phyloP scores from a whole-genome alignment of 2,113 vertebrate species.

The Monopterus albus region DNA sequence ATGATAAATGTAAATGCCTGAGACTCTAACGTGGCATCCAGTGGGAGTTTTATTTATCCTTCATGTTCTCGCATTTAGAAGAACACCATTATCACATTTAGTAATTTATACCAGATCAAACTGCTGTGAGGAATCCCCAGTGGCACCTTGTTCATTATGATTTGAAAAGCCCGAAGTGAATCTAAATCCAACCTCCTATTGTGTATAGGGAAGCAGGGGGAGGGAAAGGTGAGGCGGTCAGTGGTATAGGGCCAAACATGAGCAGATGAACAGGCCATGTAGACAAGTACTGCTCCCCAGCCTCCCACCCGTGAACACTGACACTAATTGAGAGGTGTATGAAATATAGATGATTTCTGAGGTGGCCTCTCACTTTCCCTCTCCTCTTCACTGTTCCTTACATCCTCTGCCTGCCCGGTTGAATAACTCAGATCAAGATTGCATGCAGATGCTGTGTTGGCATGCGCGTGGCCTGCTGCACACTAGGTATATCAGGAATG shows the following conservation, averaged over 20 bases:
- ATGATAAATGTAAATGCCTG: conserved; percentile 34
- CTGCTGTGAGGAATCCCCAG: conserved; percentile 26
- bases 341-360: conserved; percentile 81
- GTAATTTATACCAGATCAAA: conserved; percentile 50
- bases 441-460: conserved; percentile 64
- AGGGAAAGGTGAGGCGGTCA: conserved; percentile 20
- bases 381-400: conserved; percentile 32
- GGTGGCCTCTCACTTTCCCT: conserved; percentile 30
- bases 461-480: conserved; percentile 62
- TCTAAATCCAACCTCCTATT: conserved; percentile 46
- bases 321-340: conserved; percentile 81
- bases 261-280: conserved; percentile 29
- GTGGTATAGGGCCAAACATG: conserved; percentile 37
- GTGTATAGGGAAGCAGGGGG: conserved; percentile 7
- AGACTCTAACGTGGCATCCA: conserved; percentile 25
- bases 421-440: conserved; percentile 68
- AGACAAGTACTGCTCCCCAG: conserved; percentile 57
- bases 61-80: conserved; percentile 46
- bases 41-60: conserved; percentile 43
- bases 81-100: conserved; percentile 44
- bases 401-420: conserved; percentile 58
- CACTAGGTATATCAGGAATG: conserved; percentile 62
- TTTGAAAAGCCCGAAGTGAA: conserved; percentile 43
- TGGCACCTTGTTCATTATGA: conserved; percentile 34
- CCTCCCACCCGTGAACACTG: conserved; percentile 70